Percentiles rank a stretch among this genome's conserved stretches.
Evolutionary conservation across 2,888 invertebrate genomes (phyloP).

Genomic region (Parochlus steinenii): DNA sequence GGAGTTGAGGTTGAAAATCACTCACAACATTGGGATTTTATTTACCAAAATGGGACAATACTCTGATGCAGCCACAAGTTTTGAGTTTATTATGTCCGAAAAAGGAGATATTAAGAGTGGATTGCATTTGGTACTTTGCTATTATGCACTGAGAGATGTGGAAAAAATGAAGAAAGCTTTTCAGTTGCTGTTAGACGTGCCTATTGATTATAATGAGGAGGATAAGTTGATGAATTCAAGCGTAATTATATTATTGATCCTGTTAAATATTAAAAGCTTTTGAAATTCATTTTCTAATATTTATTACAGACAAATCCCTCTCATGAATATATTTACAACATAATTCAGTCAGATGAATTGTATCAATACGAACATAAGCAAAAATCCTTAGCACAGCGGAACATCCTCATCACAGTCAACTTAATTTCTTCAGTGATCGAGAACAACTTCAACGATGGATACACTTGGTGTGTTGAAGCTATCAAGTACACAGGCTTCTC

Average conservation of each 20-base stretch:
- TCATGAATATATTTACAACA: conserved; percentile 36
- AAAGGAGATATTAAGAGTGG: conserved; percentile 77
- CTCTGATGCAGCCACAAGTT: conserved; percentile 88
- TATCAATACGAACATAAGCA: conserved; percentile 53
- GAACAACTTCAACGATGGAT: conserved; percentile 46
- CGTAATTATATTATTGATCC: too few relatives aligned
- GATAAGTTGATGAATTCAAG: conserved; percentile 37
- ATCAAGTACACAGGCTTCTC: conserved; percentile 80
- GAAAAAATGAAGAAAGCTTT: conserved; percentile 91
- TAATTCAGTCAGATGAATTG: conserved; percentile 60
- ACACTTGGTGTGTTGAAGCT: conserved; percentile 82
- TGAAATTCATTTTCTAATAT: too few relatives aligned
- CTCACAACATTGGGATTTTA: conserved; percentile 92
- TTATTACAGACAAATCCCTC: conserved; percentile 12
- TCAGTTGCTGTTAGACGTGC: conserved; percentile 74
- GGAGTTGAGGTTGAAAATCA: conserved; percentile 84
- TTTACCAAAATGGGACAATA: conserved; percentile 94
- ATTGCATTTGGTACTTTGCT: conserved; percentile 76
- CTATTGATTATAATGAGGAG: conserved; percentile 66
- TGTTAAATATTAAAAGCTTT: too few relatives aligned
- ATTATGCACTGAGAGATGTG: conserved; percentile 75
- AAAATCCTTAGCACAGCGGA: conserved; percentile 59
- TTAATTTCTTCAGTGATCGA: conserved; percentile 77
- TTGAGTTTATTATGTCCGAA: conserved; percentile 97
- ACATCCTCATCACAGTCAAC: conserved; percentile 71